Base-by-base conservation (phyloP, 2,113 vertebrate genomes). In the Nibea coibor region DNA sequence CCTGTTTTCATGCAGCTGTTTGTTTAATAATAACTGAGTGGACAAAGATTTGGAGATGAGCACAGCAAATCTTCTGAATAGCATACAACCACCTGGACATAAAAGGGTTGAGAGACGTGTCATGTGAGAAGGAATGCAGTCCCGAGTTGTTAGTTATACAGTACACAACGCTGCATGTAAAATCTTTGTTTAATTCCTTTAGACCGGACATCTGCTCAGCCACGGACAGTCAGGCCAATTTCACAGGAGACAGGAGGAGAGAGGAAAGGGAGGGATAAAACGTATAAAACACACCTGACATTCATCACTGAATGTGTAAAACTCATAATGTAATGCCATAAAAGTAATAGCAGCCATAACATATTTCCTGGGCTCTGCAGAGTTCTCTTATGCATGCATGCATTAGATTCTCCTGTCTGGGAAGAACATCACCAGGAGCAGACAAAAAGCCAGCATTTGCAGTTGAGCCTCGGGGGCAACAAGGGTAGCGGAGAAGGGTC, bases 401-500 rank as follows among this genome's bases (percentile, higher is more conserved):
- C 64, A 70, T 58, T 26, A 50, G 35, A 78, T 72, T 48, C 57
- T 67, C n/a, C 58, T 53, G 65, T 80, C 69, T 42, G 64, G 58
- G 57, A 65, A 47, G 59, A 66, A 71, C 43, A 73, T 78, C 57
- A 70, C 59, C 59, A 19, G 45, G 17, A 71, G 47, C 45, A 15
- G 16, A 83, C 43, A 76, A 80, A 85, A 74, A 66, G 67, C 22
- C n/a, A 56, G 42, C 45, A 10, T 76, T 86, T 45, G 76, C 83
- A 50, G 47, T 42, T 53, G 24, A 17, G 88, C 90, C 91, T 91
- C 39, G 2, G 58, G 90, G 91, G 78, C 78, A 78, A 73, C 48
- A 56, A 88, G 85, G 84, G 73, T 86, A 65, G 73, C n/a, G 50
- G 75, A 93, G 88, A 93, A 94, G 90, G 87, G 68, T 80, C 76